Conservation (phyloP, 1,140 invertebrate genomes). For the Aphelinus certus region DNA sequence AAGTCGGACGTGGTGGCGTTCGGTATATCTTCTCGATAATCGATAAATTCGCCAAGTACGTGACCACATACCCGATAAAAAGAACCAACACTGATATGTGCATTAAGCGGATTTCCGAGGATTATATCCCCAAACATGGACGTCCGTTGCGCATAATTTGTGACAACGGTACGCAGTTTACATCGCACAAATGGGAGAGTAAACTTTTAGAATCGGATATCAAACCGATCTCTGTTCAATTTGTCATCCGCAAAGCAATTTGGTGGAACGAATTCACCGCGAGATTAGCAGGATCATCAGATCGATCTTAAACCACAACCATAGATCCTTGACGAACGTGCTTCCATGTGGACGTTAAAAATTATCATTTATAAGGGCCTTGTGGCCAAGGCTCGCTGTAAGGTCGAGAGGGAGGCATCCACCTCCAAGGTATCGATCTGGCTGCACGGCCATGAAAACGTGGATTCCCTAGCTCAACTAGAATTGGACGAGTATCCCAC, state of each 20-base stretch:
- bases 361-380: too few relatives aligned
- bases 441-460: too few relatives aligned
- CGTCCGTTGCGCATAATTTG: slow-evolving; percentile 10
- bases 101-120: slow-evolving; percentile 19
- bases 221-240: slow-evolving; percentile 27
- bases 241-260: slow-evolving; percentile 33
- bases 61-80: slow-evolving; percentile 55
- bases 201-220: slow-evolving; percentile 24
- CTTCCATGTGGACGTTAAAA: too few relatives aligned
- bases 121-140: slow-evolving; percentile 34
- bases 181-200: slow-evolving; percentile 24
- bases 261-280: slow-evolving; percentile 21
- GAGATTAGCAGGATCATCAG: slow-evolving; percentile 35
- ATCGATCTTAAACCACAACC: slow-evolving; percentile 14
- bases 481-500: too few relatives aligned
- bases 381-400: too few relatives aligned
- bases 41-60: slow-evolving; percentile 60
- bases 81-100: slow-evolving; percentile 42
- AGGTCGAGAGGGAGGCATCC: too few relatives aligned
- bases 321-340: slow-evolving; percentile 11
- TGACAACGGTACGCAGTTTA: slow-evolving; percentile 25
- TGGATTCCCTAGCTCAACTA: too few relatives aligned
- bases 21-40: slow-evolving; percentile 57
- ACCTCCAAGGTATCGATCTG: too few relatives aligned
- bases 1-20: slow-evolving; percentile 54